Base-by-base conservation (phyloP, 2,113 vertebrate species). In the Drymodes brunneopygia region DNA sequence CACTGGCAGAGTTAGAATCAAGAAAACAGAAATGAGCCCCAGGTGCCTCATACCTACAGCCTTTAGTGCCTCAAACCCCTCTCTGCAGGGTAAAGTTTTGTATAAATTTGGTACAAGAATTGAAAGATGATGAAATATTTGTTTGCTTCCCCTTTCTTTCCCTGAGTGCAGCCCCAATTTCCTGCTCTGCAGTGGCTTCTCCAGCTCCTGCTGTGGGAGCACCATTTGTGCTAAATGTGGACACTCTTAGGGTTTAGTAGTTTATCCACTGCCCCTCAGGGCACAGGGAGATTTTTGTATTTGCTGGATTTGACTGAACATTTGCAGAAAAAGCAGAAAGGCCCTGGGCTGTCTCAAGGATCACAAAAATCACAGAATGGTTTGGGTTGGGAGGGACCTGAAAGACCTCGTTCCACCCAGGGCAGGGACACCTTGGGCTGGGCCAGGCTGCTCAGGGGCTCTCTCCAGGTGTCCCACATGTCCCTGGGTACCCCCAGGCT, bases 401-500 rank as follows among this genome's bases (percentile, higher is more conserved):
- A 12, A 22, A 6, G 70, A 20, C 10, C 29, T 1, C 1, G 22
- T 36, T 67, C 56, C 65, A 47, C 0, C 54, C 38, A 11, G 54
- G 72, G 12, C n/a, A 79, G 74, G n/a, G 48, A 15, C 48, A 71
- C 10, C 15, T 60, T 9, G 23, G n/a, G 35, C 48, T 8, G 8
- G 33, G 9, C 28, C 47, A 38, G 73, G 54, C 1, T 20, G 64
- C n/a, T 61, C 54, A 42, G 12, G 45, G 16, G 36, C 36, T 33
- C 25, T 45, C 44, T 47, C 15, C 10, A 7, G 12, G 12, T 36
- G 8, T 40, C 31, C 20, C 1, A 24, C 15, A 20, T 4, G 0
- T 27, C 28, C 33, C 33, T 58, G 50, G n/a, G 7, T 48, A 51
- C 9, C 17, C 6, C 47, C 61, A 62, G 38, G 44, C 36, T 90